phyloP scores from a whole-genome alignment of 2,797 vertebrate genomes.

The Anas acuta region DNA sequence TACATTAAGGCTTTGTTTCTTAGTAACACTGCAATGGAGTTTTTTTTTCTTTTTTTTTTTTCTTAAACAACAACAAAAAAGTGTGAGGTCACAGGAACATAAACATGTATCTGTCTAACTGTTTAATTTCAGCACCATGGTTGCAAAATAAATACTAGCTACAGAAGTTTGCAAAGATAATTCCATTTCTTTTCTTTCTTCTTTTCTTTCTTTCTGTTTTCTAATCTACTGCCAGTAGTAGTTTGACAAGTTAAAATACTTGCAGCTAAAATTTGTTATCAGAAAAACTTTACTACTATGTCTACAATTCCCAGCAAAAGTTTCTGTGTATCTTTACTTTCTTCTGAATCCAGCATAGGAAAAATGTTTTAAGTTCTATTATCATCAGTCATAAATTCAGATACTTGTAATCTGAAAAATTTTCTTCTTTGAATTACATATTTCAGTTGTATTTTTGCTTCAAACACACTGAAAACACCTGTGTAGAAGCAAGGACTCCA shows the following conservation, averaged over 20 bases:
- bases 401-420: not conserved
- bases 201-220: not conserved
- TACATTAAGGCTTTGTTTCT: not conserved
- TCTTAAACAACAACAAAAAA: not conserved
- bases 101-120: slow-evolving; percentile 19
- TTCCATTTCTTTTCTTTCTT: not conserved
- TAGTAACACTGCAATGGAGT: not conserved
- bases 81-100: not conserved
- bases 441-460: not conserved
- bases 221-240: not conserved
- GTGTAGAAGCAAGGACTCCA: not conserved
- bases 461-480: not conserved
- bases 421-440: not conserved
- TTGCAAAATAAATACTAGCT: slow-evolving; percentile 61
- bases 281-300: not conserved
- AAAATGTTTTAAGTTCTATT: not conserved
- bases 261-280: not conserved
- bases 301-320: not conserved
- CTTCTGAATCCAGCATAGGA: not conserved
- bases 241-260: slow-evolving; percentile 3
- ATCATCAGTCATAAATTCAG: not conserved
- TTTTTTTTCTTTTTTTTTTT: not conserved
- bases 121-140: slow-evolving; percentile 50
- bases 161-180: slow-evolving; percentile 26
- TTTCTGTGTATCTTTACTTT: not conserved